Evolutionary conservation across 2,113 vertebrate species (phyloP), one percentile per base, ranked within the genome.

Genomic region (Cyprinodon brontotheroides): DNA sequence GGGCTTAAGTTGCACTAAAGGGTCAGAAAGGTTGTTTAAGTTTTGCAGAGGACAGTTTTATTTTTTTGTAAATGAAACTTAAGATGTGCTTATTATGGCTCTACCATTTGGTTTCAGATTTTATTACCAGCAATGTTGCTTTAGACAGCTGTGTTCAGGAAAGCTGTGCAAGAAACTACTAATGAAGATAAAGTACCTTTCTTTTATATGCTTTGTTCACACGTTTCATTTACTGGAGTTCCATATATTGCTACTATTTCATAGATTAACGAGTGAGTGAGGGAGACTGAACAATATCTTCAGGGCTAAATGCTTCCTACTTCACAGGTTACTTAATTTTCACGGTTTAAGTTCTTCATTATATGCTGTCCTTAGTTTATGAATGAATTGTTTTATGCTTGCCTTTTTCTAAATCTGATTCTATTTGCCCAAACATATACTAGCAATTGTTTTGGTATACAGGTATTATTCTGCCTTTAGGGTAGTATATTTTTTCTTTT

Each of bases 301-400:
- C 79, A 71, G 71, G 72, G 15, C 9, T 63, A 61, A 65, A 71
- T 38, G 39, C 40, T 64, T 41, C 72, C 85, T 70, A 72, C 78
- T 80, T 83, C 76, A 87, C 81, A 78, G 79, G 81, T 61, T 40
- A 75, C 76, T 81, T 81, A 66, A 77, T 83, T 62, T 85, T 72
- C 74, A 68, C 66, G 78, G 74, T 75, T 81, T 61, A 71, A 65
- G 75, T n/a, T 70, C 61, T 75, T 85, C 81, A 80, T 78, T 57
- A 80, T 78, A 74, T 62, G 62, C 64, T 80, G 75, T 82, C 70
- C 81, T 79, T 72, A 77, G 83, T 53, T 71, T 65, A 65, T 60
- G 66, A 65, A 74, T 50, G 37, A 72, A 67, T 7, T 3, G 70
- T 61, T 62, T 40, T 29, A 39, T 81, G 29, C 74, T 43, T 41